Evolutionary conservation across 2,888 invertebrate species (phyloP).

Genomic region (Glyphotaelius pellucidus): DNA sequence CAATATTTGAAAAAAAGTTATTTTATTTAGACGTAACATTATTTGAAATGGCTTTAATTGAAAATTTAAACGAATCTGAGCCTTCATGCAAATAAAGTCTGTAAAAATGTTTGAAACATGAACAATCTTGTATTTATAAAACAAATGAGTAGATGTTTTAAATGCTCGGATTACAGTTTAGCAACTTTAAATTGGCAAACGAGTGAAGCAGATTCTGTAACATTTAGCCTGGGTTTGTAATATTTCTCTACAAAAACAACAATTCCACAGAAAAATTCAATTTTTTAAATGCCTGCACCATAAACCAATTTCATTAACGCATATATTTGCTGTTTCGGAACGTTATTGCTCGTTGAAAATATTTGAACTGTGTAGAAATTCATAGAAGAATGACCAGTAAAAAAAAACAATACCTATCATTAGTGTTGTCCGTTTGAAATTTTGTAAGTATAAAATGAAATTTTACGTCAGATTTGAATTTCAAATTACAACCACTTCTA

Average conservation of each 20-base stretch:
- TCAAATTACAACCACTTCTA: not conserved
- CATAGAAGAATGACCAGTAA: not conserved
- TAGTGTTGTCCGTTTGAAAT: not conserved
- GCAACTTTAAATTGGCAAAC: not conserved
- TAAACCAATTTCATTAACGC: not conserved
- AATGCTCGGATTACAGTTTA: not conserved
- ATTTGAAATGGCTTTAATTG: not conserved
- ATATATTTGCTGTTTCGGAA: not conserved
- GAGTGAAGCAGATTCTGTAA: not conserved
- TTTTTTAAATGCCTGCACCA: too few relatives aligned
- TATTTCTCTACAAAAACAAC: too few relatives aligned
- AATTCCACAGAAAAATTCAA: too few relatives aligned
- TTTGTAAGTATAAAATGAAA: not conserved
- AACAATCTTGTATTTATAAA: not conserved
- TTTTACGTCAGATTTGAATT: not conserved
- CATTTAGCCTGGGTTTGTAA: not conserved
- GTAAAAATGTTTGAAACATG: too few relatives aligned
- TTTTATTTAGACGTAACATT: too few relatives aligned
- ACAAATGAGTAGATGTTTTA: not conserved
- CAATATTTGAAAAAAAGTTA: too few relatives aligned
- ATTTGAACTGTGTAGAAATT: not conserved
- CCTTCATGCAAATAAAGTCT: too few relatives aligned
- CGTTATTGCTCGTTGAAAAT: not conserved
- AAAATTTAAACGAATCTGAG: not conserved
- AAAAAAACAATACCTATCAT: not conserved